phyloP scores from a whole-genome alignment of 1,140 invertebrate genomes.

The Armadillidium nasatum region DNA sequence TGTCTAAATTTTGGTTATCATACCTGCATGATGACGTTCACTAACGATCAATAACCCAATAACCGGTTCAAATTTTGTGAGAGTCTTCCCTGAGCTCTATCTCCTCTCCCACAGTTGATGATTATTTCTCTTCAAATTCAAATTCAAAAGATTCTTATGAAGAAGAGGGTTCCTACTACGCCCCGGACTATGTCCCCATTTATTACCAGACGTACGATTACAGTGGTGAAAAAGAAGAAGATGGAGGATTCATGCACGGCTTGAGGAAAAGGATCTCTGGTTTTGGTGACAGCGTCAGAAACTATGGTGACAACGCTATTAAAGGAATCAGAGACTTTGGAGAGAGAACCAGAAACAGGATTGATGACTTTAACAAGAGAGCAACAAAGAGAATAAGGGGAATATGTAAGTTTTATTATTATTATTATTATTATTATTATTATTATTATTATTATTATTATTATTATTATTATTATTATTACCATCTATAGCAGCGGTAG shows the following conservation, averaged over 20 bases:
- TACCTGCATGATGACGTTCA: too few species aligned
- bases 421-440: too few species aligned
- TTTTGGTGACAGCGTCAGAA: neutral
- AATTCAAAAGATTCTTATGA: neutral
- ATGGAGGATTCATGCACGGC: neutral
- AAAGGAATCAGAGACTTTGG: neutral
- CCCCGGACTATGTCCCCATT: neutral
- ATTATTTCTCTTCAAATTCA: constrained; percentile 1
- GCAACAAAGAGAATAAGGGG: neutral
- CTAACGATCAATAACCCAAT: too few species aligned
- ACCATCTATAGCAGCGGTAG: too few species aligned
- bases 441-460: too few species aligned
- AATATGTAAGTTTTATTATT: neutral
- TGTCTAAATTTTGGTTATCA: too few species aligned
- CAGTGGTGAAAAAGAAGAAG: neutral
- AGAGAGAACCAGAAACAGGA: neutral
- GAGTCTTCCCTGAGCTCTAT: too few species aligned
- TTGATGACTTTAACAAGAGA: neutral
- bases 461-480: too few species aligned
- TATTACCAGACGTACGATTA: neutral
- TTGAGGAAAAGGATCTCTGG: neutral
- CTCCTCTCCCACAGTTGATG: neutral
- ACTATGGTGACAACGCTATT: neutral
- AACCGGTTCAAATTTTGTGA: too few species aligned
- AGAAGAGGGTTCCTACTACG: neutral